Percentiles rank a stretch among this genome's conserved stretches.
Evolutionary conservation across 2,888 invertebrate genomes (phyloP).

Genomic region (Plagiodera versicolora): DNA sequence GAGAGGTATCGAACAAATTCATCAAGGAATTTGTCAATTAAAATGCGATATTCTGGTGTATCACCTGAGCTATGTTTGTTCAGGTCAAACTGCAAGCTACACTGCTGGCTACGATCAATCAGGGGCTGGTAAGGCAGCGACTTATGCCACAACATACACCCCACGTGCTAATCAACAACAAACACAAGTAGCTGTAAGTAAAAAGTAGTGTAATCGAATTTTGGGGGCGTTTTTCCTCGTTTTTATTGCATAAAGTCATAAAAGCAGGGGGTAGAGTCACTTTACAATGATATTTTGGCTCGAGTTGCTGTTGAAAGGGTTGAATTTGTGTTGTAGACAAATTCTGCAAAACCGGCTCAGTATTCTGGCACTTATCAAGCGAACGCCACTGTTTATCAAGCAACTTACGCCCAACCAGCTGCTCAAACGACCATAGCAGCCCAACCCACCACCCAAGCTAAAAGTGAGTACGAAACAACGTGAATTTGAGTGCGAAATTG

Average conservation of each 20-base stretch:
- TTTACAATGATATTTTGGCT: too few relatives aligned
- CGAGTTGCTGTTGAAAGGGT: too few relatives aligned
- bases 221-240: too few relatives aligned
- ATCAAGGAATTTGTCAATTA: too few relatives aligned
- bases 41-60: too few relatives aligned
- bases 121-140: slow-evolving; percentile 65
- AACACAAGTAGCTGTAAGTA: slow-evolving; percentile 53
- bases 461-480: too few relatives aligned
- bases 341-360: slow-evolving; percentile 59
- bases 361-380: slow-evolving; percentile 65
- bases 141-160: slow-evolving; percentile 72
- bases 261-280: too few relatives aligned
- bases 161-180: slow-evolving; percentile 57
- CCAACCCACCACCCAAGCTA: slow-evolving; percentile 60
- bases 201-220: background rate
- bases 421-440: slow-evolving; percentile 62
- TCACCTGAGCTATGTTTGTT: slow-evolving; percentile 52
- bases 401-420: slow-evolving; percentile 58
- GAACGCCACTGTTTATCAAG: slow-evolving; percentile 53
- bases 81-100: slow-evolving; percentile 66
- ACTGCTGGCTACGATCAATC: slow-evolving; percentile 65
- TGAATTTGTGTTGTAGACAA: slow-evolving; percentile 50
- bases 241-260: too few relatives aligned
- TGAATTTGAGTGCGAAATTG: too few relatives aligned
- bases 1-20: too few relatives aligned